Evolutionary conservation across 2,888 invertebrate species (phyloP), one percentile per base, ranked within the genome.

Genomic region (Phlogophora meticulosa): DNA sequence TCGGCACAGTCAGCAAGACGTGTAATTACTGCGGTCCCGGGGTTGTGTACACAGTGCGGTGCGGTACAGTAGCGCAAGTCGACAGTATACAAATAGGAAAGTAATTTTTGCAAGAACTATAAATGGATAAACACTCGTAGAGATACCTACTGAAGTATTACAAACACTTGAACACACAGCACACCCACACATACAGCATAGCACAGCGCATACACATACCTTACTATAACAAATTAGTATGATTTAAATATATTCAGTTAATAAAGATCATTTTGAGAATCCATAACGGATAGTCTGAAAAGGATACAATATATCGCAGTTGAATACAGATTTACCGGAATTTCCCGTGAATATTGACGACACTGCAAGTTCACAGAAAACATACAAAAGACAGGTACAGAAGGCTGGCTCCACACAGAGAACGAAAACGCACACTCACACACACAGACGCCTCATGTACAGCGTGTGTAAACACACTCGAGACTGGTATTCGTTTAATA

Each of bases 1-100:
- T 62, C 56, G 45, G 59, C 46, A 24, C 51, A 78, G 83, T 83
- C 81, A 81, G 84, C 76, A 78, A 63, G 76, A 83, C 81, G 76
- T 76, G 82, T 81, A 81, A 81, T 83, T 81, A 78, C 69, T 72
- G 61, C 45, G 46, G 42, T 48, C 52, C 55, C 45, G 28, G 60
- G 48, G 17, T 56, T 48, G 34, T 20, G 55, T 20, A 10, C 60
- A 60, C n/a, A 67, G 80, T 61, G n/a, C 0, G 4, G 13, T 4
- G 0, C 10, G 7, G 1, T 15, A 7, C 52, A 76, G 76, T 62
- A 57, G 15, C 0, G n/a, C 46, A 78, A 75, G 9, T 51, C 4
- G n/a, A 11, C 3, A n/a, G 28, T 4, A 28, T 28, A 28, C n/a
- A n/a, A n/a, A n/a, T n/a, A n/a, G n/a, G n/a, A n/a, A n/a, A n/a